Percentiles rank a stretch among this genome's conserved stretches.
These are phyloP conservation scores for Halocaridina rubra DNA, from an alignment of 2,888 invertebrate genomes.

Conservation along the genomic window DNA sequence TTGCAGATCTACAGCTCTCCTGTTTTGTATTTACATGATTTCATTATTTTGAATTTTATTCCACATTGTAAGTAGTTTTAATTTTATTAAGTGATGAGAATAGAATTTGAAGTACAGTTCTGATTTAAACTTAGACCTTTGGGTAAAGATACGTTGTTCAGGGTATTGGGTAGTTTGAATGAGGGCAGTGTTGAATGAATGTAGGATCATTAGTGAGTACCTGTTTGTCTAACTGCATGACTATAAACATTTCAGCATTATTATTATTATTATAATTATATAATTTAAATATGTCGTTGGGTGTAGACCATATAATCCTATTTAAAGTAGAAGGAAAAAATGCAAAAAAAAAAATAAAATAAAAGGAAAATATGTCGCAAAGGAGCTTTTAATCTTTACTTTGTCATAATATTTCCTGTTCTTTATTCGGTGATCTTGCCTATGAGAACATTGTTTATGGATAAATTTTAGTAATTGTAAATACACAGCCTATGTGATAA, in stretches of 20 bases:
- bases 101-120: too few species aligned
- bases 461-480: too few species aligned
- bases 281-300: neutral
- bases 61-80: too few species aligned
- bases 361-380: neutral
- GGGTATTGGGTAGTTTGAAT: neutral
- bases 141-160: too few species aligned
- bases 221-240: constrained; percentile 24
- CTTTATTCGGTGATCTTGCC: neutral
- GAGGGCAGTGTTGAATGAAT: neutral
- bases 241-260: neutral
- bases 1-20: too few species aligned
- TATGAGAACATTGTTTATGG: too few species aligned
- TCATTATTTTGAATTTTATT: too few species aligned
- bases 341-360: too few species aligned
- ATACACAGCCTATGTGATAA: too few species aligned
- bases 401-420: neutral
- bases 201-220: constrained; percentile 12
- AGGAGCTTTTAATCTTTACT: neutral
- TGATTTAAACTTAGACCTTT: too few species aligned
- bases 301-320: neutral
- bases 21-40: too few species aligned
- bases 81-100: too few species aligned
- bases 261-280: neutral
- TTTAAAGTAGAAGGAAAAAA: neutral